Evolutionary conservation across 2,113 vertebrate species (phyloP), one percentile per base, ranked within the genome.

Genomic region (Cynocephalus volans): DNA sequence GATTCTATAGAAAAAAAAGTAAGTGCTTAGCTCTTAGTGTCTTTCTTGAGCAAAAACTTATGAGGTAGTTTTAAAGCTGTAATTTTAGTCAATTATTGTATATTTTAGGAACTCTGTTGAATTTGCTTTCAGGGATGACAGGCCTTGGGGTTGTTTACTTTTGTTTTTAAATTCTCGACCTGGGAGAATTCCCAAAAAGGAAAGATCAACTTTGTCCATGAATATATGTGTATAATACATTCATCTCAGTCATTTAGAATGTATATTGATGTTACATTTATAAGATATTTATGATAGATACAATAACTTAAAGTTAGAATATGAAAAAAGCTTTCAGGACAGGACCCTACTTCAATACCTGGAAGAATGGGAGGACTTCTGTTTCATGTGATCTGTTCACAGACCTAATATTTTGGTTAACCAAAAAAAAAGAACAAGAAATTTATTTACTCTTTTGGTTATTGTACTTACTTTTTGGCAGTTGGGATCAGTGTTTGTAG

Each of bases 71-170:
- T 12, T 52, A 31, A 26, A 76, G 28, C 62, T 82, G 64, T 70
- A 91, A 84, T 93, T 91, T 96, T 75, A 80, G 14, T 92, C 0
- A 72, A 76, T 96, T 88, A 67, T 50, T 85, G 41, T 54, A 64
- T 50, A 14, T 70, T 76, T 93, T 97, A 93, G 69, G 86, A 72
- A 60, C 58, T 92, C 50, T 14, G 80, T 87, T 93, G 87, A 90
- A 48, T 48, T 97, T 98, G 0, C 21, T 94, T 54, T 72, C 72
- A 95, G 9, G 5, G 17, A 18, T 95, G 17, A 50, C 70, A 79
- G 8, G 31, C 52, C n/a, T 92, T 76, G 19, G 33, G n/a, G 12
- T 5, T 24, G 36, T 41, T 33, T 18, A 21, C 45, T 33, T 14
- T 18, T 28, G 3, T 62, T 81, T 65, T 88, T 48, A 4, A 92